Conservation (phyloP, 2,797 vertebrate genomes). For the Melanogrammus aeglefinus region DNA sequence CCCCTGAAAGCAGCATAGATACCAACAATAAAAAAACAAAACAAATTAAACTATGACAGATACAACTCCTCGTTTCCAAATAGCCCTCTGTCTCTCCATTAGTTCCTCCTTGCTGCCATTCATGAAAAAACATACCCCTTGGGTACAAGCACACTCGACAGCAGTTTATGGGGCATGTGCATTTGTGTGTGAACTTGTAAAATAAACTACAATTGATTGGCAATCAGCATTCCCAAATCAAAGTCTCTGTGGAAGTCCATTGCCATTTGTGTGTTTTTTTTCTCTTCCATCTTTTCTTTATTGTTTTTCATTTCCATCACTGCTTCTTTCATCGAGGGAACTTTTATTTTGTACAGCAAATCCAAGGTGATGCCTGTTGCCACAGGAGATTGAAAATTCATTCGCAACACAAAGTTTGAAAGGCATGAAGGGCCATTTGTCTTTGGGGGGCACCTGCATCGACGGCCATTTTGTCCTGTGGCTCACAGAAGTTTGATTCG, state of each 20-base stretch:
- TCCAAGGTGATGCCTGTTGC: slow-evolving; percentile 27
- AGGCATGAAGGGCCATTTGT: slow-evolving; percentile 23
- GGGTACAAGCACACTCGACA: background rate
- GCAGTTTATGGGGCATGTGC: slow-evolving; percentile 4
- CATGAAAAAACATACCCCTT: slow-evolving; percentile 5
- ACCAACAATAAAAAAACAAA: slow-evolving; percentile 40
- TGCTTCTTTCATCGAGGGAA: slow-evolving; percentile 16
- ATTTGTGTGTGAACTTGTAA: slow-evolving; percentile 42
- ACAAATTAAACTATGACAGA: slow-evolving; percentile 41
- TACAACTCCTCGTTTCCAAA: slow-evolving; percentile 35
- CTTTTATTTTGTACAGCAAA: slow-evolving; percentile 34
- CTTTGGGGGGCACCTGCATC: slow-evolving; percentile 23
- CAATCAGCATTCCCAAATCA: slow-evolving; percentile 30
- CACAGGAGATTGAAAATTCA: slow-evolving; percentile 38
- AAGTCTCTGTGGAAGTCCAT: slow-evolving; percentile 6
- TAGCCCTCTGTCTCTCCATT: slow-evolving; percentile 27
- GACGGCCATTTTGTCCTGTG: slow-evolving; percentile 22
- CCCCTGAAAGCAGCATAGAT: slow-evolving; percentile 68
- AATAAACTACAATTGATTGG: slow-evolving; percentile 46
- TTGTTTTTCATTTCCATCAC: background rate
- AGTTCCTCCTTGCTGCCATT: slow-evolving; percentile 21
- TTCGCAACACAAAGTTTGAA: slow-evolving; percentile 49
- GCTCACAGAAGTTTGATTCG: slow-evolving; percentile 2
- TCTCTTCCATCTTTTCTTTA: background rate
- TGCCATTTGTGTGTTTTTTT: slow-evolving; percentile 3